Conservation (phyloP, 2,113 vertebrate genomes). For the Thryonomys swinderianus region DNA sequence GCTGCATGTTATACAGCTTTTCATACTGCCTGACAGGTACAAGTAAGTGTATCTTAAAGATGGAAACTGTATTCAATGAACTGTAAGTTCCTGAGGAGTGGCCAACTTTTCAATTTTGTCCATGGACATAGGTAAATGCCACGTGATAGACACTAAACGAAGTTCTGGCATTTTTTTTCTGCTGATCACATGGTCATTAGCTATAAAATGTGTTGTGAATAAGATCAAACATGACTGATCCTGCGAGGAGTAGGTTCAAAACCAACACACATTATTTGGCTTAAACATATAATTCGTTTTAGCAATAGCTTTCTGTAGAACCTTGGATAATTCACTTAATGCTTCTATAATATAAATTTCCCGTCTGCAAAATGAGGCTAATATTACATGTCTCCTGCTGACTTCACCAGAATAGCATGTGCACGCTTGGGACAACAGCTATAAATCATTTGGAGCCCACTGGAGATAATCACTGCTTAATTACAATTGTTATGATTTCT, state of each 20-base stretch:
- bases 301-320: neutral
- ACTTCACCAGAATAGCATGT: neutral
- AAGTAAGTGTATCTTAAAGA: neutral
- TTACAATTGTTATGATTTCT: slow-evolving; percentile 29
- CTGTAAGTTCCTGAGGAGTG: neutral
- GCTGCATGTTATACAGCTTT: neutral
- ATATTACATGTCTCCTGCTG: neutral
- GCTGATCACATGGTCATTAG: neutral
- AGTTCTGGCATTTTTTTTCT: neutral
- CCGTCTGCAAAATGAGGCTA: slow-evolving; percentile 35
- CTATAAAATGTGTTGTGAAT: neutral
- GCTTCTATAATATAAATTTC: neutral
- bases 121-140: neutral
- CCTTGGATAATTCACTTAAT: neutral
- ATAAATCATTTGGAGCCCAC: neutral
- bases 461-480: neutral
- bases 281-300: neutral
- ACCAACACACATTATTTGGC: neutral
- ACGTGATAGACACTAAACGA: neutral
- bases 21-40: neutral
- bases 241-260: neutral
- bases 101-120: neutral
- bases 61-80: neutral
- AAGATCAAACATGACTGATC: neutral
- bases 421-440: neutral